Base-by-base conservation (phyloP, 2,113 vertebrate species). In the Collichthys lucidus region DNA sequence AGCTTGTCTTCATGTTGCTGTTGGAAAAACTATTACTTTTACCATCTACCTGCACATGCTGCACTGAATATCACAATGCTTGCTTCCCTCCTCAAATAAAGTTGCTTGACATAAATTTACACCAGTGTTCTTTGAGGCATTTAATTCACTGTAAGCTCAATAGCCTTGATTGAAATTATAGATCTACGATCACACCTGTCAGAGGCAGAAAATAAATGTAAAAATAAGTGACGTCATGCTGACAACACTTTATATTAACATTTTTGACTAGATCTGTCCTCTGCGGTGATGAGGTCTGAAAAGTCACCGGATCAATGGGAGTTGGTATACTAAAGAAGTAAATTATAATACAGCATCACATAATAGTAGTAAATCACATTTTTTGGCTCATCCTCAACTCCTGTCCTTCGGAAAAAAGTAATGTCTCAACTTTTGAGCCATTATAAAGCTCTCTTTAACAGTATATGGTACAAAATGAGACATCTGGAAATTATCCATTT, bases 81-180 rank as follows among this genome's bases (percentile, higher is more conserved):
- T 47, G 19, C 42, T 26, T 49, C 29, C 26, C 17, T 3, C 46
- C 5, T 46, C 44, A n/a, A 49, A 50, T 59, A 31, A 59, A 42
- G 44, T 15, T 26, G 47, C 19, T 66, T 5, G 0, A 50, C n/a
- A 29, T 52, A 29, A 49, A 80, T 73, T 65, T 49, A 2, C 42
- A 49, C 19, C 26, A 59, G 2, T 57, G 14, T 49, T 70, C 20
- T 80, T 4, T 3, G 8, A 44, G 17, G 20, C 44, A n/a, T 67
- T 60, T 19, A 26, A 70, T 63, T 79, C 47, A 55, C 8, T 65
- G 26, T 29, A 15, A 61, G 53, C 49, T 56, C 17, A 71, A 63
- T 31, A 65, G 19, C 42, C 40, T 47, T 71, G 59, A 71, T 71
- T 78, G 24, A 50, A 68, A 50, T 68, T 26, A 61, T 61, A 42